phyloP scores from a whole-genome alignment of 1,140 invertebrate species.

The Saxidomus purpurata region DNA sequence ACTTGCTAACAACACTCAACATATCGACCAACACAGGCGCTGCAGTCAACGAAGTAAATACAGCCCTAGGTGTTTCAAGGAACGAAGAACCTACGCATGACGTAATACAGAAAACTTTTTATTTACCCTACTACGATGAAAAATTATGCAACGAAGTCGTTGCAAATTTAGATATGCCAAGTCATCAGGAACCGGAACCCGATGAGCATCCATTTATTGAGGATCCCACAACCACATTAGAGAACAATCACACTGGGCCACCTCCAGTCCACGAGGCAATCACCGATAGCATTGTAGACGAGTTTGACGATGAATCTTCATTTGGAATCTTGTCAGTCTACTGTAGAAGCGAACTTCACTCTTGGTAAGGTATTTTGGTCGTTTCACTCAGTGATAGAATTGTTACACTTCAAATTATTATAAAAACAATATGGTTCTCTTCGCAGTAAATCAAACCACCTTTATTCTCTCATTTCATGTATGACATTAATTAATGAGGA shows the following conservation, averaged over 20 bases:
- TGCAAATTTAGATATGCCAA: not conserved
- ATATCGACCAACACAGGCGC: not conserved
- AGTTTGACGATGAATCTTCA: not conserved
- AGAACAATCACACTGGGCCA: not conserved
- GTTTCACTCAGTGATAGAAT: too few relatives aligned
- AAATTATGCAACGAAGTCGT: not conserved
- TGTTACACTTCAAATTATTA: too few relatives aligned
- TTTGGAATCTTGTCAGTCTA: not conserved
- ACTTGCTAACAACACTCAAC: too few relatives aligned
- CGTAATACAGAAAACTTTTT: not conserved
- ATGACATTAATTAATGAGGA: too few relatives aligned
- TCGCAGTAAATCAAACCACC: too few relatives aligned
- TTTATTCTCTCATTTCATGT: too few relatives aligned
- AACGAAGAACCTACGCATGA: not conserved
- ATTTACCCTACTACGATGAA: not conserved
- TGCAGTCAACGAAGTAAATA: not conserved
- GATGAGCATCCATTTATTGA: not conserved
- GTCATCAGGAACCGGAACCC: not conserved
- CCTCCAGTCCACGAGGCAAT: not conserved
- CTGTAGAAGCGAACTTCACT: not conserved
- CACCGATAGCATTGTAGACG: not conserved
- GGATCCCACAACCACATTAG: not conserved
- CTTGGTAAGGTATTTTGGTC: not conserved
- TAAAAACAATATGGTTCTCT: too few relatives aligned
- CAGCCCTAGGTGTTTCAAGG: not conserved